Evolutionary conservation across 2,113 vertebrate genomes (phyloP).

Genomic region (Ornithorhynchus anatinus): DNA sequence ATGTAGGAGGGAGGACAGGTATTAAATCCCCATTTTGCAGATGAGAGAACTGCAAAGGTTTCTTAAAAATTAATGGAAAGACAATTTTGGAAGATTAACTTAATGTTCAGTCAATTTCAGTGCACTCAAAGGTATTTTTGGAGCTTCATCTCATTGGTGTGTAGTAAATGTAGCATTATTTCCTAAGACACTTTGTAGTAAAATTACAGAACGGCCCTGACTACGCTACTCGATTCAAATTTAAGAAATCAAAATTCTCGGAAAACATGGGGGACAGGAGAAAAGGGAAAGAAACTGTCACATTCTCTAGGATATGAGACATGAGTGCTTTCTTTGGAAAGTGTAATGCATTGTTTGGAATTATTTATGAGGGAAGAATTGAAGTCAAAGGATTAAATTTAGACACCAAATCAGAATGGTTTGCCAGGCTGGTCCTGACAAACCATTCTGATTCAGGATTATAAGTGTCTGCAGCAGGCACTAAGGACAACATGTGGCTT

Average conservation of each 20-base stretch:
- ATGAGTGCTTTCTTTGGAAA: slow-evolving; percentile 13
- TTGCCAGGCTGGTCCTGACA: slow-evolving; percentile 24
- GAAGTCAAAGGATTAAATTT: slow-evolving; percentile 20
- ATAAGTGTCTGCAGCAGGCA: slow-evolving; percentile 54
- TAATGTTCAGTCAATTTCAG: not conserved
- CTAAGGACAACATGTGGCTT: slow-evolving; percentile 42
- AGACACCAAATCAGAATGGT: slow-evolving; percentile 32
- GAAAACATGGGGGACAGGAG: not conserved
- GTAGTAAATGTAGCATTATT: not conserved
- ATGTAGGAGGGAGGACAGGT: too few species aligned
- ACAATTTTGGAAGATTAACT: too few species aligned
- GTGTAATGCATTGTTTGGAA: slow-evolving; percentile 24
- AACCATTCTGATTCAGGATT: slow-evolving; percentile 40
- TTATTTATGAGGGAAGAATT: slow-evolving; percentile 40
- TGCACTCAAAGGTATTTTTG: not conserved
- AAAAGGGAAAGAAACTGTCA: too few species aligned
- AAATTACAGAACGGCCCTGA: not conserved
- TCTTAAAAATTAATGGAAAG: too few species aligned
- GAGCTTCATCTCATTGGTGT: not conserved
- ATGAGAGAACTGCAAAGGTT: too few species aligned
- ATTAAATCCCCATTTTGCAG: too few species aligned
- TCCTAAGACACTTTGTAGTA: not conserved
- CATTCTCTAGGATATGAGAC: not conserved
- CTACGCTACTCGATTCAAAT: not conserved
- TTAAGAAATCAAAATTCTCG: not conserved